Conservation (phyloP, 2,888 invertebrate genomes). For the Exocentrus adspersus region DNA sequence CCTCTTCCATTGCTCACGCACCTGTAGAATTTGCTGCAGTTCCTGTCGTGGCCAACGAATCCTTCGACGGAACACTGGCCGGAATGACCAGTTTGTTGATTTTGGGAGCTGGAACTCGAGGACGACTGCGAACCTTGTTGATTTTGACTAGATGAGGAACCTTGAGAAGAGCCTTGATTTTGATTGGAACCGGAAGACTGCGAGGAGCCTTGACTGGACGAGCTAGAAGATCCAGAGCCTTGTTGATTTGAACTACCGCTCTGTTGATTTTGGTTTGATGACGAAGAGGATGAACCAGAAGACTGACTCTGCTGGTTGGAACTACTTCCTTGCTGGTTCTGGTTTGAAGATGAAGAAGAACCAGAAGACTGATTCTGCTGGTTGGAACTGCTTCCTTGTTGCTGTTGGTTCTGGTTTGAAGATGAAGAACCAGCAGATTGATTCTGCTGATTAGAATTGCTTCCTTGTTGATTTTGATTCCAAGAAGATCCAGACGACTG, state of each 20-base stretch:
- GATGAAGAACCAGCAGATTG: constrained; percentile 21
- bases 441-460: constrained; percentile 26
- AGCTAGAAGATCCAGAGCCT: constrained; percentile 28
- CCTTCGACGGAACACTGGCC: constrained; percentile 72
- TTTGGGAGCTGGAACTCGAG: not conserved
- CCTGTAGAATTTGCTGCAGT: constrained; percentile 81
- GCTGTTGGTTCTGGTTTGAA: constrained; percentile 27
- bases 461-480: constrained; percentile 32
- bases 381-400: constrained; percentile 36
- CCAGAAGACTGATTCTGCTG: constrained; percentile 32
- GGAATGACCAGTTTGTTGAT: not conserved
- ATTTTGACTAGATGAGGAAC: constrained; percentile 27
- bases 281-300: constrained; percentile 4
- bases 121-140: constrained; percentile 13
- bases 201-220: constrained; percentile 37
- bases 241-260: constrained; percentile 32
- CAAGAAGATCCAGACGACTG: constrained; percentile 32
- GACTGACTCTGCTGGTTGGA: constrained; percentile 26
- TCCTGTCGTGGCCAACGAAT: constrained; percentile 73
- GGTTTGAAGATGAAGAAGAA: constrained; percentile 25
- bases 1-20: constrained; percentile 74
- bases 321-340: constrained; percentile 32
- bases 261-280: constrained; percentile 38
- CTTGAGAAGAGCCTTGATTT: constrained; percentile 16
- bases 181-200: constrained; percentile 31